These are phyloP conservation scores for Edolisoma coerulescens DNA, from an alignment of 2,113 vertebrate species.

Conservation along the genomic window DNA sequence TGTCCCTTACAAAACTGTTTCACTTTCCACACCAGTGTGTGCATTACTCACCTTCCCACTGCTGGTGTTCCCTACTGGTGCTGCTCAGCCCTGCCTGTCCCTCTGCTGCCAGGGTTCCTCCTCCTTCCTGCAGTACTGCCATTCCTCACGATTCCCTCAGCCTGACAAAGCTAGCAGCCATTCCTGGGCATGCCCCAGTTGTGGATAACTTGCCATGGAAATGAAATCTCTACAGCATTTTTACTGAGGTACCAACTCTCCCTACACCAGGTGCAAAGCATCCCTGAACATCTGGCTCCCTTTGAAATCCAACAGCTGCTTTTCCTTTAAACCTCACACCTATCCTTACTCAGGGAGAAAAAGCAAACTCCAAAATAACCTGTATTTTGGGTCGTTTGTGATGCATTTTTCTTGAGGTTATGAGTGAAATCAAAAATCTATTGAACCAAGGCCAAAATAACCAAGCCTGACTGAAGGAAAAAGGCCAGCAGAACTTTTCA, in stretches of 20 bases:
- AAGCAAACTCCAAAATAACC: not conserved
- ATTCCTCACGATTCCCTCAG: not conserved
- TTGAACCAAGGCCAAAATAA: not conserved
- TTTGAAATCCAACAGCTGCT: not conserved
- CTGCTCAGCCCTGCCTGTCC: not conserved
- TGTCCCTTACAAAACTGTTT: not conserved
- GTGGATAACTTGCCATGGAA: not conserved
- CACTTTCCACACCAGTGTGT: not conserved
- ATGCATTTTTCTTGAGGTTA: not conserved
- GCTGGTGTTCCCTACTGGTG: fast-evolving
- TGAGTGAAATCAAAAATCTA: not conserved
- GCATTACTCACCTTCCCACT: not conserved
- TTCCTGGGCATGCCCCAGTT: not conserved
- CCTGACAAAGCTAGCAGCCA: not conserved
- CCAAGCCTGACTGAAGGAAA: not conserved
- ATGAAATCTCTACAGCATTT: not conserved
- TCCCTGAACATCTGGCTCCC: not conserved
- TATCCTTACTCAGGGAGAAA: not conserved
- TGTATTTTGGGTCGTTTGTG: not conserved
- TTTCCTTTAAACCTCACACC: not conserved
- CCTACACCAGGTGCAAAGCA: not conserved
- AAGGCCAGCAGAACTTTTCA: not conserved
- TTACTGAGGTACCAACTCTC: not conserved
- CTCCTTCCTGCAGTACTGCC: not conserved
- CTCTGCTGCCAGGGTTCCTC: not conserved